A percentile compares a stretch with the other conserved stretches of the same genome.
Evolutionary conservation across 2,113 vertebrate species (phyloP).

Genomic region (Neofelis nebulosa): DNA sequence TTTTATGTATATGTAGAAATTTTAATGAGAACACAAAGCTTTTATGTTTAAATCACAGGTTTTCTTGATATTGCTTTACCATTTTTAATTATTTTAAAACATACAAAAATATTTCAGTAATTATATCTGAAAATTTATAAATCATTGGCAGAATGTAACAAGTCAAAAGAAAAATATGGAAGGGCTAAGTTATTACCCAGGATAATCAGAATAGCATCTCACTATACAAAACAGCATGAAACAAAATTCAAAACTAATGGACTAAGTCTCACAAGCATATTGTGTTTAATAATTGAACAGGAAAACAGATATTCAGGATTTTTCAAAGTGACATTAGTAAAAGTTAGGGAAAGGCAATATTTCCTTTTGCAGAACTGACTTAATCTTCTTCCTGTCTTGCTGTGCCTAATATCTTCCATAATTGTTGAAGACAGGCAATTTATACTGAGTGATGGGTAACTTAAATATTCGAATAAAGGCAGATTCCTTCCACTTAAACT

Average conservation of each 20-base stretch:
- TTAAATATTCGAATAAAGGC: background rate
- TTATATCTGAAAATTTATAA: conserved; percentile 46
- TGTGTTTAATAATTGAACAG: conserved; percentile 65
- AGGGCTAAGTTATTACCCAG: background rate
- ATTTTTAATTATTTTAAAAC: conserved; percentile 57
- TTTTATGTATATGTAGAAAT: conserved; percentile 10
- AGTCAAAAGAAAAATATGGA: conserved; percentile 33
- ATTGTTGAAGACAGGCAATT: conserved; percentile 51
- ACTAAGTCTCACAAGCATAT: conserved; percentile 8
- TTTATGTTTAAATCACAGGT: background rate
- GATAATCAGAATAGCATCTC: conserved; percentile 39
- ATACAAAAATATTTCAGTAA: background rate
- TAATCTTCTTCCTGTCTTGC: conserved; percentile 56
- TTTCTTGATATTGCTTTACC: background rate
- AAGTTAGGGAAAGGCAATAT: conserved; percentile 37
- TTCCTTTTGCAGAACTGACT: conserved; percentile 52
- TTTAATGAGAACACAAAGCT: background rate
- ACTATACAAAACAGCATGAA: conserved; percentile 21
- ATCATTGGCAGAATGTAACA: conserved; percentile 15
- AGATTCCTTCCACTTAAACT: background rate
- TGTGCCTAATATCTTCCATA: conserved; percentile 47
- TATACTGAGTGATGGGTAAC: conserved; percentile 16
- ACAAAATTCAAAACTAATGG: conserved; percentile 59
- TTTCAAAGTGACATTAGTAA: conserved; percentile 63
- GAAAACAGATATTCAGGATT: conserved; percentile 57